Base-by-base conservation (phyloP, 1,140 invertebrate genomes). In the Drosophila ohnishii region DNA sequence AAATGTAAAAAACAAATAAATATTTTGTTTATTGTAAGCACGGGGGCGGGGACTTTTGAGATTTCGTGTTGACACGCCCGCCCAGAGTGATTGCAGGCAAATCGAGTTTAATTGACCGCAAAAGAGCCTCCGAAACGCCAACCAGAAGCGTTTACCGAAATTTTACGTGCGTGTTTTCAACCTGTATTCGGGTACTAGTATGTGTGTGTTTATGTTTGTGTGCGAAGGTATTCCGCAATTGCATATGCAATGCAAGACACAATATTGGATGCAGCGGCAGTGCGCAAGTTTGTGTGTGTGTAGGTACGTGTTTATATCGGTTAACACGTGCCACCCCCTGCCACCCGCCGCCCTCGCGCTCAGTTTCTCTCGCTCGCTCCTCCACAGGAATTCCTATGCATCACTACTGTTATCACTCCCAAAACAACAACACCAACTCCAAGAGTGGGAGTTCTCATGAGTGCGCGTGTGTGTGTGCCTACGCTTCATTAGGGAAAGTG, bases 401-500 rank as follows among this genome's bases (percentile, higher is more conserved):
- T 35, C 28, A 22, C 35, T 30, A 35, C 63, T 57, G 62, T 72
- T 72, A 72, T 72, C 66, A 72, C n/a, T 48, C 28, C 35, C 16
- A 19, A 65, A 70, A 28, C 50, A 63, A 56, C 25, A 70, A 69
- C 66, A 67, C 22, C 19, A 56, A 25, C 1, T 32, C 19, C 14
- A n/a, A 5, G 42, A 60, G 19, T 32, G 30, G 40, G 9, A 53
- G 37, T 51, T 53, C 35, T 44, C 25, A 19, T 39, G 48, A 48
- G 32, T 42, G 44, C 28, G 45, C 48, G 44, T 48, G 48, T 72
- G 45, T 58, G 71, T 58, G 37, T 34, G 55, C 48, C 37, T 67
- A 57, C 30, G 55, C 61, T 75, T 75, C 73, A 75, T 75, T 75
- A 75, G 73, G 73, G 73, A 75, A 75, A 75, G 73, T 75, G 62